phyloP scores from a whole-genome alignment of 53 echinoderm and acorn worm species.

The Antedon mediterranea region DNA sequence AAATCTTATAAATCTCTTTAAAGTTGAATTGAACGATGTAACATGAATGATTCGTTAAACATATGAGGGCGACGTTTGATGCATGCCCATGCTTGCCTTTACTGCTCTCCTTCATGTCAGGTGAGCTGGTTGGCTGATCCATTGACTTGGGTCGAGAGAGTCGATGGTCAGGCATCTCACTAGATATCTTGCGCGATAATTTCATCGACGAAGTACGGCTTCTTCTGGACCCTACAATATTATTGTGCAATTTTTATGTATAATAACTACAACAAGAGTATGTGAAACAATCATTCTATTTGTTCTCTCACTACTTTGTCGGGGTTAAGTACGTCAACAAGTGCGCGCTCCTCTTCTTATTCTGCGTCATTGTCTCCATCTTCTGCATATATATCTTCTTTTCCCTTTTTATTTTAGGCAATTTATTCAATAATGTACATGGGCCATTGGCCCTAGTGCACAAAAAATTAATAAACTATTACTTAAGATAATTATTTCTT shows the following conservation, averaged over 20 bases:
- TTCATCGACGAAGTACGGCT: not conserved
- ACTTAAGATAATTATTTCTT: too few relatives aligned
- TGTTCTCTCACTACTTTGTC: slow-evolving; percentile 56
- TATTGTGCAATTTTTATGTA: too few relatives aligned
- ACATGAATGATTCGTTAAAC: too few relatives aligned
- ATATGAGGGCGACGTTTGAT: not conserved
- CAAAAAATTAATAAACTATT: too few relatives aligned
- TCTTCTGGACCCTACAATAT: not conserved
- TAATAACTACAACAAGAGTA: too few relatives aligned
- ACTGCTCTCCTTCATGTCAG: too few relatives aligned
- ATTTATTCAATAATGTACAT: too few relatives aligned
- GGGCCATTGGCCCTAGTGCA: too few relatives aligned
- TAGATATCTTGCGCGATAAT: not conserved
- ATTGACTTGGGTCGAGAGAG: not conserved
- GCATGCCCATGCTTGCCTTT: not conserved
- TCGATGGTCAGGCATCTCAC: not conserved
- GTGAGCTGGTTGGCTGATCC: not conserved
- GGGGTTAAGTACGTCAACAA: slow-evolving; percentile 99
- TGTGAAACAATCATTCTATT: slow-evolving; percentile 67
- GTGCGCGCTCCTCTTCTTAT: slow-evolving; percentile 79
- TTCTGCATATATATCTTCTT: slow-evolving; percentile 85
- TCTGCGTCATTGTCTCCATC: slow-evolving; percentile 80
- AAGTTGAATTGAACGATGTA: too few relatives aligned
- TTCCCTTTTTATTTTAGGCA: too few relatives aligned
- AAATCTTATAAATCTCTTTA: too few relatives aligned